Conservation (phyloP, 2,888 invertebrate species). For the Koerneria pararmatus region DNA sequence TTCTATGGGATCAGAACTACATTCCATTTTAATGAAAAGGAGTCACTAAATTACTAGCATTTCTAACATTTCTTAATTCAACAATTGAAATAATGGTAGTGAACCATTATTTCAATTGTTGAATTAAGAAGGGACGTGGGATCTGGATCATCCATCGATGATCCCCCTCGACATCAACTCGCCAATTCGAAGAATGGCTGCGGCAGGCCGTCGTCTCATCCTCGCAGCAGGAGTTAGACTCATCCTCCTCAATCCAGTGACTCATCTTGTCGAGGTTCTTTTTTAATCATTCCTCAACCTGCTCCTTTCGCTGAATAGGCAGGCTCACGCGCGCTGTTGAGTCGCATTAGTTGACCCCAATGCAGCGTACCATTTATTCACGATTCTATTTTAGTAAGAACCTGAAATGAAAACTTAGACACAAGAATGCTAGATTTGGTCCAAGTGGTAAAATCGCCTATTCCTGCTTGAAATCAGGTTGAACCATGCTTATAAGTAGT, state of each 20-base stretch:
- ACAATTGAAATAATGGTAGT: neutral
- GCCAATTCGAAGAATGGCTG: slow-evolving; percentile 26
- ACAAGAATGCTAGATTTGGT: too few relatives aligned
- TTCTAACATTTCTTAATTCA: too few relatives aligned
- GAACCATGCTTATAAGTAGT: too few relatives aligned
- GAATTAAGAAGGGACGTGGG: slow-evolving; percentile 45
- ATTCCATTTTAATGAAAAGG: too few relatives aligned
- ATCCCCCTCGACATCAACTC: slow-evolving; percentile 30
- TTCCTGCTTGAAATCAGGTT: too few relatives aligned
- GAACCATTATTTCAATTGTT: neutral
- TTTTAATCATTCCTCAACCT: slow-evolving; percentile 30
- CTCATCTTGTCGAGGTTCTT: slow-evolving; percentile 28
- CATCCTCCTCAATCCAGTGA: slow-evolving; percentile 25
- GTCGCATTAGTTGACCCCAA: too few relatives aligned
- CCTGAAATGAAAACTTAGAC: too few relatives aligned
- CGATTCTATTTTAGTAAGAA: too few relatives aligned
- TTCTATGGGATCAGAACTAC: too few relatives aligned
- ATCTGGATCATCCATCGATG: slow-evolving; percentile 39
- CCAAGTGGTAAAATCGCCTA: too few relatives aligned
- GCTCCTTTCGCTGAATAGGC: slow-evolving; percentile 35
- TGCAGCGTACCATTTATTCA: too few relatives aligned
- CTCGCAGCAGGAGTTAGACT: slow-evolving; percentile 25
- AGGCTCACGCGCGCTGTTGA: slow-evolving; percentile 37
- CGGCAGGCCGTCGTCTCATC: slow-evolving; percentile 23
- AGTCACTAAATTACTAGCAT: too few relatives aligned